Percentiles rank a stretch among this genome's conserved stretches.
Evolutionary conservation across 2,113 vertebrate genomes (phyloP).

Genomic region (Thalassoma bifasciatum): DNA sequence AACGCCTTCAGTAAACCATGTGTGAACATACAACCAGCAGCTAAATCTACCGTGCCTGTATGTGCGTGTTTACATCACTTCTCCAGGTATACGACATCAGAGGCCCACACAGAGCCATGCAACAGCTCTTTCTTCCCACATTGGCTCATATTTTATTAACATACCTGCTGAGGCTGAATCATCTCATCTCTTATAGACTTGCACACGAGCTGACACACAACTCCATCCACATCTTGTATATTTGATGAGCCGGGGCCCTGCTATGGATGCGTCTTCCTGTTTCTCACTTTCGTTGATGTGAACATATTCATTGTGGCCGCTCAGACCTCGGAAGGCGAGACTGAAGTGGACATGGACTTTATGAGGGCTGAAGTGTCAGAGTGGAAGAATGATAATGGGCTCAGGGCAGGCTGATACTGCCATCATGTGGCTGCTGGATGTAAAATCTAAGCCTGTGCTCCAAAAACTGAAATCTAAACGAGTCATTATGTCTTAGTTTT

Average conservation of each 20-base stretch:
- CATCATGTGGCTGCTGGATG: constrained; percentile 70
- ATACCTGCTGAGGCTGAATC: constrained; percentile 67
- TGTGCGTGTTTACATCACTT: constrained; percentile 56
- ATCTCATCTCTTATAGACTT: constrained; percentile 52
- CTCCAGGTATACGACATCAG: constrained; percentile 53
- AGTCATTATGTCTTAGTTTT: too few relatives aligned
- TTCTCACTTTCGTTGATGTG: constrained; percentile 33
- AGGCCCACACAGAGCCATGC: constrained; percentile 46
- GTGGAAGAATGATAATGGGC: background rate
- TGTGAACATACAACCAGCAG: constrained; percentile 22
- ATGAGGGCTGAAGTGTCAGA: constrained; percentile 22
- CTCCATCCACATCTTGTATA: constrained; percentile 66
- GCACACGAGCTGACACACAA: constrained; percentile 65
- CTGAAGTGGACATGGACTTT: constrained; percentile 13
- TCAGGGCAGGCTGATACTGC: constrained; percentile 74
- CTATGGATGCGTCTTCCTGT: constrained; percentile 9
- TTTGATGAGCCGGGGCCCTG: constrained; percentile 32
- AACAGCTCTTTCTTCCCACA: constrained; percentile 47
- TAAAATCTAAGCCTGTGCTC: constrained; percentile 18
- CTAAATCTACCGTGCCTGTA: constrained; percentile 26
- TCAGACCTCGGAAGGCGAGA: constrained; percentile 11
- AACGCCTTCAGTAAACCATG: constrained; percentile 19
- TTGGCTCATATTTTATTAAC: constrained; percentile 76
- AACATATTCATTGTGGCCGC: constrained; percentile 31
- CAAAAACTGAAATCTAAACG: too few relatives aligned